These are phyloP conservation scores for Dynastes grantii DNA, from an alignment of 2,888 invertebrate genomes.

Conservation along the genomic window DNA sequence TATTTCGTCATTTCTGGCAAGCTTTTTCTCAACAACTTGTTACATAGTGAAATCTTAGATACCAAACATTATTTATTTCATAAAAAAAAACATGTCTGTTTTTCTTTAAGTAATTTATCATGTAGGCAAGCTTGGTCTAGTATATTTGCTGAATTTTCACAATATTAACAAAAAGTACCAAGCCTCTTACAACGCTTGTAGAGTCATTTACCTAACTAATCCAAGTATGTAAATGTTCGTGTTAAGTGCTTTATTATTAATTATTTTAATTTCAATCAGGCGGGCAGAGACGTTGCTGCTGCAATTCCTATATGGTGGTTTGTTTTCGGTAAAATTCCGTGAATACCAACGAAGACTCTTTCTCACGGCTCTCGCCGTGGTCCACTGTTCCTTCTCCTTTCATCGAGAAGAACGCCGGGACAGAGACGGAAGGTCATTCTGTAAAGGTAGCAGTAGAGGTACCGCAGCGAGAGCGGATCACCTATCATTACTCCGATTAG, in stretches of 20 bases:
- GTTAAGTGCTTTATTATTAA: neutral
- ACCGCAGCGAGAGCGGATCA: slow-evolving; percentile 38
- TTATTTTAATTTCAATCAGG: neutral
- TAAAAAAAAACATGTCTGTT: too few species aligned
- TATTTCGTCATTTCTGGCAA: too few species aligned
- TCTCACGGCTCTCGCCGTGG: slow-evolving; percentile 37
- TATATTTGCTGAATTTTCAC: too few species aligned
- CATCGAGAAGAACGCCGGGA: slow-evolving; percentile 22
- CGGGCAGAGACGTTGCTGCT: neutral
- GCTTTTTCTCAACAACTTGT: too few species aligned
- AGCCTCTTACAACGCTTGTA: too few species aligned
- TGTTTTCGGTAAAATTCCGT: slow-evolving; percentile 43
- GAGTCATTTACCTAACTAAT: neutral
- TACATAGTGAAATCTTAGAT: too few species aligned
- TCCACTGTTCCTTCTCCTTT: slow-evolving; percentile 27
- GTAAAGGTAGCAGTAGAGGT: slow-evolving; percentile 30
- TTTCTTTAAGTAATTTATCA: too few species aligned
- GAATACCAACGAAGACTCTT: slow-evolving; percentile 38
- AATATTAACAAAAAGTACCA: too few species aligned
- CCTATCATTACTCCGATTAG: slow-evolving; percentile 47
- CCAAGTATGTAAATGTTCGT: neutral
- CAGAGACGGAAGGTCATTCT: slow-evolving; percentile 28
- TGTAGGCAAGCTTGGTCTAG: too few species aligned
- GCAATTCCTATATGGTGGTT: slow-evolving; percentile 8
- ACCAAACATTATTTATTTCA: too few species aligned